A percentile compares a stretch with the other conserved stretches of the same genome.
phyloP scores from a whole-genome alignment of 2,113 vertebrate species.

The Cinclus cinclus region DNA sequence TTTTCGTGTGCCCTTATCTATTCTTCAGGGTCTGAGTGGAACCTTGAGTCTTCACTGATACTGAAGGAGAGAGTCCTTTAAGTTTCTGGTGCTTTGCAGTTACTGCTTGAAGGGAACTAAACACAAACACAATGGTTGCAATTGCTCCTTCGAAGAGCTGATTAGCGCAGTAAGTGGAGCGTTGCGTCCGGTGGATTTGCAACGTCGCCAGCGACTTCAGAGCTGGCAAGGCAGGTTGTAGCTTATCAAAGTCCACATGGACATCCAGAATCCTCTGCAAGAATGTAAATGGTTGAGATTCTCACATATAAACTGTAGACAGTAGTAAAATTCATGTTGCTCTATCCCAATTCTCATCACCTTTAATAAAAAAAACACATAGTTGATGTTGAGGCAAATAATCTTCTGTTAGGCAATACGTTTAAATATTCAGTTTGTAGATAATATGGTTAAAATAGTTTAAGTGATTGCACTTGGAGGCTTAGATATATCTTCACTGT shows the following conservation, averaged over 20 bases:
- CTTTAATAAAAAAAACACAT: not conserved
- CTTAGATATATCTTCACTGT: not conserved
- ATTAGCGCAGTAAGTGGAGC: not conserved
- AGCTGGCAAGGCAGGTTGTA: not conserved
- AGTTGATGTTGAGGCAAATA: not conserved
- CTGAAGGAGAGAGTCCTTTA: not conserved
- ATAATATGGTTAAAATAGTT: not conserved
- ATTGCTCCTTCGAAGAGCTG: not conserved
- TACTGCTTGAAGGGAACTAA: not conserved
- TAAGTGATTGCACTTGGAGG: not conserved
- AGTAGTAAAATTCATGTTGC: not conserved
- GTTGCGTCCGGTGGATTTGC: accelerated
- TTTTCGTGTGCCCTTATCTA: not conserved
- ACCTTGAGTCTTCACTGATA: not conserved
- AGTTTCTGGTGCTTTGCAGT: not conserved
- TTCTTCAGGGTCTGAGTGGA: not conserved
- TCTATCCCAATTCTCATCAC: not conserved
- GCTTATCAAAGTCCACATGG: not conserved
- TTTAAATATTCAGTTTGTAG: not conserved
- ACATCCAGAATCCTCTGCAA: not conserved
- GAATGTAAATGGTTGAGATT: not conserved
- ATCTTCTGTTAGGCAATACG: not conserved
- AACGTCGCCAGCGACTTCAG: not conserved
- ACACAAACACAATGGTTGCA: too few relatives aligned
- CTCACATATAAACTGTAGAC: not conserved